phyloP scores from a whole-genome alignment of 2,797 vertebrate species.

The Hypotaenidia okinawae region DNA sequence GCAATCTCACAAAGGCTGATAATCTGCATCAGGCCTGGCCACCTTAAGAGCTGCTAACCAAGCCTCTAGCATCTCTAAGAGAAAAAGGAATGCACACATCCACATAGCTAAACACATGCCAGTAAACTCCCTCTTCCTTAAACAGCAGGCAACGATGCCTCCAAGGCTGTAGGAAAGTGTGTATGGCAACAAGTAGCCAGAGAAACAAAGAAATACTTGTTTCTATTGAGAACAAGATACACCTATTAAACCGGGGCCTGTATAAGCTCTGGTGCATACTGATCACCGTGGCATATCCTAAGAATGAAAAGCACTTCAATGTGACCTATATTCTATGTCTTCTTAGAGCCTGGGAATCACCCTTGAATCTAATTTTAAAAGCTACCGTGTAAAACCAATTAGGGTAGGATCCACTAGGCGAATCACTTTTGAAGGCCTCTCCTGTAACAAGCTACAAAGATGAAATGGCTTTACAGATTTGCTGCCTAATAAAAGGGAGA shows the following conservation, averaged over 20 bases:
- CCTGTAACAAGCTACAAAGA: conserved; percentile 8
- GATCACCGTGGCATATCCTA: conserved; percentile 45
- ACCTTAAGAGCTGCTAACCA: neutral
- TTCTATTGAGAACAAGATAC: conserved; percentile 67
- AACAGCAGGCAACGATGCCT: neutral
- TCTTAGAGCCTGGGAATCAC: conserved; percentile 64
- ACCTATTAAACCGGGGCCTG: conserved; percentile 6
- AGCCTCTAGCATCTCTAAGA: neutral
- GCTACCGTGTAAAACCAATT: conserved; percentile 63
- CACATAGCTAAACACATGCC: neutral
- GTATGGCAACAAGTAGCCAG: conserved; percentile 36
- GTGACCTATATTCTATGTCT: conserved; percentile 68
- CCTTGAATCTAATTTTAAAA: conserved; percentile 70
- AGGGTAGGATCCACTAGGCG: conserved; percentile 1
- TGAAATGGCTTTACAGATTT: conserved; percentile 1
- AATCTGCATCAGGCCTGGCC: rapidly evolving
- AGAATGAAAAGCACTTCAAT: conserved; percentile 61
- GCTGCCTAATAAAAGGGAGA: neutral
- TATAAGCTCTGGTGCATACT: conserved; percentile 26
- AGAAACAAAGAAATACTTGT: conserved; percentile 63
- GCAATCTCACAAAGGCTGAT: neutral
- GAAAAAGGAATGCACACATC: neutral
- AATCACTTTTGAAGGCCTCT: conserved; percentile 44
- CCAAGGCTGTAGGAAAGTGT: neutral
- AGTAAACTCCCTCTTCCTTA: neutral